phyloP scores from a whole-genome alignment of 2,888 invertebrate genomes.

The Eupithecia centaureata region DNA sequence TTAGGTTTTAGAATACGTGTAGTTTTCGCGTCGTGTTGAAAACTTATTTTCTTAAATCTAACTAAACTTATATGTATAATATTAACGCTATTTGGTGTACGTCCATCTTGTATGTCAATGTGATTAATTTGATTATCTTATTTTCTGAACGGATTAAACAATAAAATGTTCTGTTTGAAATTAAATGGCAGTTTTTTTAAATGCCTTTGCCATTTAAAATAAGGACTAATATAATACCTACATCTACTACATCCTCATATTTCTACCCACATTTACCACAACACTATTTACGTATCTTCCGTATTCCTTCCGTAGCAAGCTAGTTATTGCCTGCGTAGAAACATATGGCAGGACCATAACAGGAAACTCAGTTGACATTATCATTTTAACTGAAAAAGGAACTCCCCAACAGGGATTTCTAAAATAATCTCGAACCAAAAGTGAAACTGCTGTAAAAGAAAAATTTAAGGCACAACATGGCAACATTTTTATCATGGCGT shows the following conservation, averaged over 20 bases:
- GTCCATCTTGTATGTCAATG: slow-evolving; percentile 83
- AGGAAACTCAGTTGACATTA: slow-evolving; percentile 5
- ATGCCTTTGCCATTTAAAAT: slow-evolving; percentile 31
- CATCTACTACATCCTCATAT: no score
- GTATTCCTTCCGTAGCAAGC: not conserved
- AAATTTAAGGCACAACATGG: slow-evolving; percentile 52
- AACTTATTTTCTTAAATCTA: slow-evolving; percentile 72
- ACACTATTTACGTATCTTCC: no score
- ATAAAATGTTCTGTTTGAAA: slow-evolving; percentile 84
- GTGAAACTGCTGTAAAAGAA: slow-evolving; percentile 33
- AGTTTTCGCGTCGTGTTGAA: slow-evolving; percentile 68
- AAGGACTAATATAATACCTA: not conserved
- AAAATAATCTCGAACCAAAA: slow-evolving; percentile 23
- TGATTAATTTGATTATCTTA: slow-evolving; percentile 76
- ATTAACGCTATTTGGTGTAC: slow-evolving; percentile 81
- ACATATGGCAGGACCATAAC: not conserved
- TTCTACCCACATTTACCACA: no score
- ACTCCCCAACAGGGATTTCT: slow-evolving; percentile 1
- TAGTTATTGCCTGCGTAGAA: not conserved
- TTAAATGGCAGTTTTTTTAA: slow-evolving; percentile 67
- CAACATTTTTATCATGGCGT: slow-evolving; percentile 77
- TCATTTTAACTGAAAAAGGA: slow-evolving; percentile 14
- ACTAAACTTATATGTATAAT: slow-evolving; percentile 74
- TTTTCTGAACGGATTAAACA: slow-evolving; percentile 83
- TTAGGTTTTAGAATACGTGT: slow-evolving; percentile 73